A percentile compares a stretch with the other conserved stretches of the same genome.
These are phyloP conservation scores for Tachystola acroxantha DNA, from an alignment of 2,888 invertebrate species.

Conservation along the genomic window DNA sequence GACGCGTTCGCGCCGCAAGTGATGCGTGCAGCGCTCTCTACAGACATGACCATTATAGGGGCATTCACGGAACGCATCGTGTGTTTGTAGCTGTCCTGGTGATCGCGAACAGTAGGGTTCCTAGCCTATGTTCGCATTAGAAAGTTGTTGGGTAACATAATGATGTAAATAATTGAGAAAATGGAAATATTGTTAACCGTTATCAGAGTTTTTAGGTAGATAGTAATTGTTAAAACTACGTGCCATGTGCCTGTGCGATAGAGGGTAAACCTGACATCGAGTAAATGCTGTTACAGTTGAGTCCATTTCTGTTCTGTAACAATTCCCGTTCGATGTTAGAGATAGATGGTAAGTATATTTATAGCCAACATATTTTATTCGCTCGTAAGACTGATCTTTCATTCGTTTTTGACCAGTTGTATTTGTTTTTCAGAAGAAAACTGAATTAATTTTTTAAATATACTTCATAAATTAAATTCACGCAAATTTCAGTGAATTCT, in stretches of 20 bases:
- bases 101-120: not conserved
- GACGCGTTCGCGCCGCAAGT: slow-evolving; percentile 56
- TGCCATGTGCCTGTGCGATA: slow-evolving; percentile 5
- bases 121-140: not conserved
- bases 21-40: slow-evolving; percentile 59
- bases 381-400: too few relatives aligned
- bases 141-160: not conserved
- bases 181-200: slow-evolving; percentile 3
- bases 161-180: slow-evolving; percentile 1
- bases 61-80: slow-evolving; percentile 67
- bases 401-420: too few relatives aligned
- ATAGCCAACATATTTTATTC: too few relatives aligned
- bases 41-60: slow-evolving; percentile 60
- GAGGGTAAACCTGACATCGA: too few relatives aligned
- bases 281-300: too few relatives aligned
- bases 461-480: too few relatives aligned
- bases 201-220: slow-evolving; percentile 1
- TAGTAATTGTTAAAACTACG: not conserved
- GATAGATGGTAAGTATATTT: too few relatives aligned
- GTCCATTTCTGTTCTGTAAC: too few relatives aligned
- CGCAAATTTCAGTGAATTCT: too few relatives aligned
- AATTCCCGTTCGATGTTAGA: too few relatives aligned
- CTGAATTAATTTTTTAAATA: too few relatives aligned
- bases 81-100: slow-evolving; percentile 47
- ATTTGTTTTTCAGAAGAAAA: too few relatives aligned